Conservation (phyloP, 2,888 invertebrate species). For the Erpobdella octoculata region DNA sequence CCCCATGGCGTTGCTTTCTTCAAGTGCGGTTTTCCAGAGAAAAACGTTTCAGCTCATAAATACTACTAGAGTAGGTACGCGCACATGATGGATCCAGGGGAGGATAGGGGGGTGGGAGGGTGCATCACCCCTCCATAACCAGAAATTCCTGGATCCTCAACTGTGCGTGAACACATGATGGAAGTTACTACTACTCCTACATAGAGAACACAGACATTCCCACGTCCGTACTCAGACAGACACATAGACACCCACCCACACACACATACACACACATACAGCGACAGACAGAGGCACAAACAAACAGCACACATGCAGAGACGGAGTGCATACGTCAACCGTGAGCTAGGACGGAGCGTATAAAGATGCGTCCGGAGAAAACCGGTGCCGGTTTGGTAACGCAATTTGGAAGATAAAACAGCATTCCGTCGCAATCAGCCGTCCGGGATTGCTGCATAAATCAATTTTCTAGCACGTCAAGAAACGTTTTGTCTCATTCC, state of each 20-base stretch:
- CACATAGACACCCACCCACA: background rate
- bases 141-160: no score
- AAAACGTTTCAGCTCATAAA: no score
- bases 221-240: background rate
- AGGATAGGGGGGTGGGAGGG: no score
- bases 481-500: no score
- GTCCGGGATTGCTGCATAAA: background rate
- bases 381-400: background rate
- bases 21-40: no score
- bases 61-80: no score
- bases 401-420: constrained; percentile 8
- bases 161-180: no score
- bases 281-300: background rate
- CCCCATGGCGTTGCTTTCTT: no score
- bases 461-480: constrained; percentile 10
- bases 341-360: background rate
- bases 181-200: background rate
- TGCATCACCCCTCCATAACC: no score
- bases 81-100: no score
- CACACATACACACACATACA: background rate
- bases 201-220: background rate
- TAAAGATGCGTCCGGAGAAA: background rate
- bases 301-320: background rate
- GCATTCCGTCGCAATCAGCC: background rate
- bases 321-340: background rate